phyloP scores from a whole-genome alignment of 2,113 vertebrate genomes.

The Theropithecus gelada region DNA sequence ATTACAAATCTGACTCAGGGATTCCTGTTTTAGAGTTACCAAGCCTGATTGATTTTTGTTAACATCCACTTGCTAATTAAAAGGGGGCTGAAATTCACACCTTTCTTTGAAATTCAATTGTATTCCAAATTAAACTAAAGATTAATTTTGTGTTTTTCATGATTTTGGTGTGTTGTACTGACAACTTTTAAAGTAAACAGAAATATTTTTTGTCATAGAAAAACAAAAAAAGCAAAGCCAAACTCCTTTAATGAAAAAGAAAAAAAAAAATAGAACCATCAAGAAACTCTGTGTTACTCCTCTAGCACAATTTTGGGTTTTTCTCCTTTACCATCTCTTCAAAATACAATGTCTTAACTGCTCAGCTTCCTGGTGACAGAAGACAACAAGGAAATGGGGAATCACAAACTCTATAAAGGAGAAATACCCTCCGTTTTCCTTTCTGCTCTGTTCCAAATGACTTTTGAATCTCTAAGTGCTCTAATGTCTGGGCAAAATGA shows the following conservation, averaged over 20 bases:
- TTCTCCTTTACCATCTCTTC: not conserved
- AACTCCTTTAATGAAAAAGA: not conserved
- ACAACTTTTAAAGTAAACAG: not conserved
- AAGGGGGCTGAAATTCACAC: not conserved
- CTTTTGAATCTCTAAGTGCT: not conserved
- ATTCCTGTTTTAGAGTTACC: constrained; percentile 34
- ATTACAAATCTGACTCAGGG: constrained; percentile 39
- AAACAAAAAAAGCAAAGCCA: constrained; percentile 38
- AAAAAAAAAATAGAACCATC: not conserved
- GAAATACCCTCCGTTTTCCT: not conserved
- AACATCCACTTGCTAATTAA: constrained; percentile 8
- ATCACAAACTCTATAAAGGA: not conserved
- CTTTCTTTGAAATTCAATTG: constrained; percentile 44
- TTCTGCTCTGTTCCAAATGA: not conserved
- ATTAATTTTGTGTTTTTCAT: not conserved
- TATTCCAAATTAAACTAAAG: constrained; percentile 37
- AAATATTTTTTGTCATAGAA: not conserved
- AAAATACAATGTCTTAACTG: constrained; percentile 4
- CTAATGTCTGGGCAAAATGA: not conserved
- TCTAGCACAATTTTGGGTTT: not conserved
- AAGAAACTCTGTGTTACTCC: not conserved
- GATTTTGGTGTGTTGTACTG: not conserved
- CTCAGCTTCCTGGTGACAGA: not conserved
- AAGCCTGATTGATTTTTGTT: constrained; percentile 42
- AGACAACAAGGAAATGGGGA: not conserved